Conservation (phyloP, 2,888 invertebrate species). For the Pecten maximus region DNA sequence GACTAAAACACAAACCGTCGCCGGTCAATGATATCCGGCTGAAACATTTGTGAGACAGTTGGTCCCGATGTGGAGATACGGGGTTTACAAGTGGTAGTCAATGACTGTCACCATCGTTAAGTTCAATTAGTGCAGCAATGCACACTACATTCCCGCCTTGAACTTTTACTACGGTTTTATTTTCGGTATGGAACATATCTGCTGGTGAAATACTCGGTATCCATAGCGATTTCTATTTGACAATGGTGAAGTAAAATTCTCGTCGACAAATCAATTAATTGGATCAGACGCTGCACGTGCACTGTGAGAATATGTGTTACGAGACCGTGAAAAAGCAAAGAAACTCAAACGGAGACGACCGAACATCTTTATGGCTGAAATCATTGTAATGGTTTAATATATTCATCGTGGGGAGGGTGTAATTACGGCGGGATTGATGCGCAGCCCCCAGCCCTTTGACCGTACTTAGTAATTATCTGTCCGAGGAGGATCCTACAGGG, state of each 20-base stretch:
- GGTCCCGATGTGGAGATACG: background rate
- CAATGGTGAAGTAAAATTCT: background rate
- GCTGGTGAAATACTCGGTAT: background rate
- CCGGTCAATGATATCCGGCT: conserved; percentile 23
- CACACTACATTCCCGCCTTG: background rate
- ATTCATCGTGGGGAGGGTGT: conserved; percentile 4
- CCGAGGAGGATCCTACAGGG: background rate
- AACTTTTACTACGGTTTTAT: background rate
- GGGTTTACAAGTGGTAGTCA: background rate
- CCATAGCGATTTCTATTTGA: background rate
- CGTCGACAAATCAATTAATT: conserved; percentile 27
- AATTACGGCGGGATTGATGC: conserved; percentile 10
- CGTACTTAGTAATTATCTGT: conserved; percentile 11
- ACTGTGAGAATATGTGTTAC: background rate
- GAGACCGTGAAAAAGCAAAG: conserved; percentile 16
- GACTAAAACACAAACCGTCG: background rate
- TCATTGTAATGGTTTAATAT: conserved; percentile 1
- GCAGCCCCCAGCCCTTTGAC: conserved; percentile 24
- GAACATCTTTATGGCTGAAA: conserved; percentile 20
- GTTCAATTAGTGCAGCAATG: conserved; percentile 29
- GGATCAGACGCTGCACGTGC: conserved; percentile 10
- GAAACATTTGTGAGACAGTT: conserved; percentile 22
- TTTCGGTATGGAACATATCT: background rate
- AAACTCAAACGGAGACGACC: conserved; percentile 5
- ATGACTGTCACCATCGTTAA: background rate